Evolutionary conservation across 2,888 invertebrate species (phyloP), one percentile per base, ranked within the genome.

Genomic region (Amphipoea lucens): DNA sequence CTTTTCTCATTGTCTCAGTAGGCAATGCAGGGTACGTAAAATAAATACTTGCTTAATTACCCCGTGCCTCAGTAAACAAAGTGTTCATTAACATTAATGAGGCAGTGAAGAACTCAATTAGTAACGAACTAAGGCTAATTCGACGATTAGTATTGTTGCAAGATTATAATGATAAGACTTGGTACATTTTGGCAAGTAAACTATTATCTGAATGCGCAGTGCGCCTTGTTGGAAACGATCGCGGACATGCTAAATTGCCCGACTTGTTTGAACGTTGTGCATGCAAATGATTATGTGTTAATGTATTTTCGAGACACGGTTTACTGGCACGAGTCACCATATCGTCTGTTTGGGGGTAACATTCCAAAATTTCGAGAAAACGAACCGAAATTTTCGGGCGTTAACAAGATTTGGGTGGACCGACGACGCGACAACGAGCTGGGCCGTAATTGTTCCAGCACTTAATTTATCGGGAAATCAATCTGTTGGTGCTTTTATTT

Each of bases 41-140:
- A 70, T 45, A 75, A 77, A 82, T 73, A 70, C 42, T 76, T 66
- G 51, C 51, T 54, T 66, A 68, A 74, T 66, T 76, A 75, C 42
- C 7, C 67, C 73, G 20, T 54, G 69, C 20, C 42, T 76, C 68
- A 67, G 60, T 77, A 75, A 80, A 80, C 65, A 80, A 75, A 87
- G 72, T 85, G 60, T 74, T 74, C 68, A 77, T 85, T 73, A 87
- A 78, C 63, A 81, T 81, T 87, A 85, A 84, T 84, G 81, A 85
- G 63, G 69, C 87, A 20, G 23, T 62, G 63, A 81, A 57, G 73
- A 78, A 67, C 45, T 65, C 40, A 74, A 78, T 81, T 84, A 71
- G 69, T 67, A 1, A 60, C 17, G 12, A 75, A 76, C 79, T 79
- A 77, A 73, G 79, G 77, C 71, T 85, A 82, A 84, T 81, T 74